Evolutionary conservation across 1,140 invertebrate genomes (phyloP).

Genomic region (Polypedilum vanderplanki): DNA sequence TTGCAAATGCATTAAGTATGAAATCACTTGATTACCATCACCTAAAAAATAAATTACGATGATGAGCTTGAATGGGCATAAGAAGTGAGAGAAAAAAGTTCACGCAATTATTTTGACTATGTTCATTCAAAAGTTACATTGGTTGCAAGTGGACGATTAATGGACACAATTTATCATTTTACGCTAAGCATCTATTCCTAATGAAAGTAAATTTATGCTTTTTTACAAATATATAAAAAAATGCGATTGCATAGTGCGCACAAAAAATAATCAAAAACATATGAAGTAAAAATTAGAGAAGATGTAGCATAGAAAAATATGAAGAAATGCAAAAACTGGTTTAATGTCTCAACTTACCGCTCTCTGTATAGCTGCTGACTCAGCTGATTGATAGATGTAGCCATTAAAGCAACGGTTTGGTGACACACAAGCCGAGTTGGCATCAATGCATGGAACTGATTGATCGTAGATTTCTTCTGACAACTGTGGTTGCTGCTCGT

Average conservation of each 20-base stretch:
- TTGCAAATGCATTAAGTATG: too few relatives aligned
- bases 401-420: background rate
- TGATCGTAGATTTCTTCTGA: background rate
- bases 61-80: too few relatives aligned
- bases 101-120: background rate
- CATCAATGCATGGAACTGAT: background rate
- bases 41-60: too few relatives aligned
- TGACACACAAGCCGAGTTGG: background rate
- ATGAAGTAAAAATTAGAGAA: background rate
- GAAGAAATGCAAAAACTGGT: background rate
- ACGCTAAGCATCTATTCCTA: too few relatives aligned
- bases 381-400: conserved; percentile 3
- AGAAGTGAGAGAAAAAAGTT: background rate
- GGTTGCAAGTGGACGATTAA: background rate
- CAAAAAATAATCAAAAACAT: background rate
- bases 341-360: conserved; percentile 12
- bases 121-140: background rate
- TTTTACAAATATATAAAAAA: background rate
- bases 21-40: too few relatives aligned
- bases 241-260: background rate
- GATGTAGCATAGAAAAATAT: background rate
- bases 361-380: background rate
- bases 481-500: background rate
- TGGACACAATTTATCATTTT: background rate
- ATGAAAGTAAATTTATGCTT: background rate